Percentiles rank a stretch among this genome's conserved stretches.
Evolutionary conservation across 92 coral and sea anemone genomes (phyloP).

Genomic region (Desmophyllum pertusum): DNA sequence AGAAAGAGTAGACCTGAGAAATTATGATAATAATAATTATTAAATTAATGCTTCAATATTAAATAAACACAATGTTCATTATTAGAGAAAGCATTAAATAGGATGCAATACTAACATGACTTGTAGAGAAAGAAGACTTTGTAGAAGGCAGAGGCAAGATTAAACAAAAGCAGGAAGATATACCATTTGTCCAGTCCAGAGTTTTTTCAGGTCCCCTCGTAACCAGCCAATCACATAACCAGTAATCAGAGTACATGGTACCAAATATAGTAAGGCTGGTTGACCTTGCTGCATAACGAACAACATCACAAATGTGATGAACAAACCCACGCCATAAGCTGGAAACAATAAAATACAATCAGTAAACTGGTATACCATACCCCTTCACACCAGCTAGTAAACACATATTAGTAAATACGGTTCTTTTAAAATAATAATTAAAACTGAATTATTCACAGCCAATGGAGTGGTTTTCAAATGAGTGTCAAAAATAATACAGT

Average conservation of each 20-base stretch:
- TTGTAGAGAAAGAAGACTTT: not conserved
- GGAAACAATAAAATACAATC: conserved; percentile 14
- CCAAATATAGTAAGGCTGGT: conserved; percentile 92
- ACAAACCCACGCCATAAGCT: conserved; percentile 95
- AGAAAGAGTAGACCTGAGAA: too few species aligned
- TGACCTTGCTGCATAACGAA: conserved; percentile 94
- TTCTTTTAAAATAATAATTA: too few species aligned
- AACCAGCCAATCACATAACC: conserved; percentile 74
- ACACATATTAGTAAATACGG: too few species aligned
- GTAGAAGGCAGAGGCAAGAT: conserved; percentile 22
- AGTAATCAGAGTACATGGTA: conserved; percentile 85
- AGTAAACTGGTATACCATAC: too few species aligned
- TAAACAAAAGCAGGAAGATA: conserved; percentile 36
- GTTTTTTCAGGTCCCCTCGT: conserved; percentile 81
- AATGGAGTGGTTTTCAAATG: too few species aligned
- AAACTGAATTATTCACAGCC: too few species aligned
- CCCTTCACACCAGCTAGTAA: too few species aligned
- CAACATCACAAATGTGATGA: conserved; percentile 90
- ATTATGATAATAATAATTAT: too few species aligned
- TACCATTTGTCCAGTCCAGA: conserved; percentile 98
- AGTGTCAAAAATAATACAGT: too few species aligned
- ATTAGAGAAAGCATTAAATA: not conserved
- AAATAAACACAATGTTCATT: too few species aligned
- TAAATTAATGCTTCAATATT: too few species aligned
- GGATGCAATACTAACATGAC: conserved; percentile 15